phyloP scores from a whole-genome alignment of 2,113 vertebrate genomes.

The Stegostoma tigrinum region DNA sequence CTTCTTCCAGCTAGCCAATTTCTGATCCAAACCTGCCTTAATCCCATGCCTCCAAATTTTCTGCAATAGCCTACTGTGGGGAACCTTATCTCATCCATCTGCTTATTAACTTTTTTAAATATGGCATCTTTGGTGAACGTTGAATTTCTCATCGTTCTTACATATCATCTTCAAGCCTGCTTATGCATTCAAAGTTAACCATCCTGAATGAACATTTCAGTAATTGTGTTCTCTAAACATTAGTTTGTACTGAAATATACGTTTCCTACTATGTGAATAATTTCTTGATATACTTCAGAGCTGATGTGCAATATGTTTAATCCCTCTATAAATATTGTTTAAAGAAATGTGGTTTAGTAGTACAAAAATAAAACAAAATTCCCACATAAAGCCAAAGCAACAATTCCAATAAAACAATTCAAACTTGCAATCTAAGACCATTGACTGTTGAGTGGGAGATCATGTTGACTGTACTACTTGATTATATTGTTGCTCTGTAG shows the following conservation, averaged over 20 bases:
- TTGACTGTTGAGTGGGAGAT: background rate
- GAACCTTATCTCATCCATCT: background rate
- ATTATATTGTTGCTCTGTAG: slow-evolving; percentile 19
- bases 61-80: too few relatives aligned
- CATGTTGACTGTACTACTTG: background rate
- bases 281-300: background rate
- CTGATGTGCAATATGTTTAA: background rate
- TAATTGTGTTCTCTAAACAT: background rate
- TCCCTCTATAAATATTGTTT: background rate
- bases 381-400: background rate
- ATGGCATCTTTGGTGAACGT: background rate
- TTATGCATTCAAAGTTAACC: background rate
- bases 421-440: background rate
- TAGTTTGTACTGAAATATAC: background rate
- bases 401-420: background rate
- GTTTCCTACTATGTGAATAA: background rate
- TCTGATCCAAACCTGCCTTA: too few relatives aligned
- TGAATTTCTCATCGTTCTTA: background rate
- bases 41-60: too few relatives aligned
- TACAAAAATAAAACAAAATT: background rate
- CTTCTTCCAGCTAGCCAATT: too few relatives aligned
- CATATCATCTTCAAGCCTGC: background rate
- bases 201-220: background rate
- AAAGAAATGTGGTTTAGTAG: background rate
- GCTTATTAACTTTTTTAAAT: background rate